Percentiles rank a stretch among this genome's conserved stretches.
Evolutionary conservation across 2,113 vertebrate genomes (phyloP).

Genomic region (Leiothrix lutea): DNA sequence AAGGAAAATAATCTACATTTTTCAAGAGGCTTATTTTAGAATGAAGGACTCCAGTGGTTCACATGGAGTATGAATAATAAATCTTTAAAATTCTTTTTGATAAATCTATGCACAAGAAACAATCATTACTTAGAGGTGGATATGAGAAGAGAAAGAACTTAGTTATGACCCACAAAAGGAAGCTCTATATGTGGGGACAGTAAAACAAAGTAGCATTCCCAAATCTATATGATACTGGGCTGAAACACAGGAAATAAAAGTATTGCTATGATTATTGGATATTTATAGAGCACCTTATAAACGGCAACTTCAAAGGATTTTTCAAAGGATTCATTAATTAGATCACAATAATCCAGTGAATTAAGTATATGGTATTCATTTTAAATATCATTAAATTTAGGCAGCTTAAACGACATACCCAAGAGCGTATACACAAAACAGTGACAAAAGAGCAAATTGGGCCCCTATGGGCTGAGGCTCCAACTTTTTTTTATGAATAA

Average conservation of each 20-base stretch:
- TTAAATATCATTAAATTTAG: background rate
- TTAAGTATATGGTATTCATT: background rate
- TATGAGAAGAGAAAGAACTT: background rate
- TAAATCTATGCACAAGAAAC: background rate
- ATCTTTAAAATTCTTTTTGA: constrained; percentile 1
- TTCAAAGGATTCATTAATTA: constrained; percentile 21
- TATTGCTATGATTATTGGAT: background rate
- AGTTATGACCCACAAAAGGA: background rate
- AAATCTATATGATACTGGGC: background rate
- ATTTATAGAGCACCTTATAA: background rate
- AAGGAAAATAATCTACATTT: background rate
- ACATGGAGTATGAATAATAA: background rate
- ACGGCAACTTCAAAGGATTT: background rate
- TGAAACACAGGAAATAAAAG: background rate
- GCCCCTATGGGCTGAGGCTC: background rate
- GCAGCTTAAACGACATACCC: background rate
- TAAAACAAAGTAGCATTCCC: background rate
- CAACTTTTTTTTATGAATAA: background rate
- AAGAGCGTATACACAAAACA: background rate
- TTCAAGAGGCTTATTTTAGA: constrained; percentile 12
- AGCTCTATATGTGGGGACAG: background rate
- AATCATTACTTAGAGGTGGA: background rate
- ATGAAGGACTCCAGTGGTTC: background rate
- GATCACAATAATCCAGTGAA: background rate
- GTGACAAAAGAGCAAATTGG: background rate